These are phyloP conservation scores for Rhea pennata DNA, from an alignment of 2,113 vertebrate genomes.

Conservation along the genomic window DNA sequence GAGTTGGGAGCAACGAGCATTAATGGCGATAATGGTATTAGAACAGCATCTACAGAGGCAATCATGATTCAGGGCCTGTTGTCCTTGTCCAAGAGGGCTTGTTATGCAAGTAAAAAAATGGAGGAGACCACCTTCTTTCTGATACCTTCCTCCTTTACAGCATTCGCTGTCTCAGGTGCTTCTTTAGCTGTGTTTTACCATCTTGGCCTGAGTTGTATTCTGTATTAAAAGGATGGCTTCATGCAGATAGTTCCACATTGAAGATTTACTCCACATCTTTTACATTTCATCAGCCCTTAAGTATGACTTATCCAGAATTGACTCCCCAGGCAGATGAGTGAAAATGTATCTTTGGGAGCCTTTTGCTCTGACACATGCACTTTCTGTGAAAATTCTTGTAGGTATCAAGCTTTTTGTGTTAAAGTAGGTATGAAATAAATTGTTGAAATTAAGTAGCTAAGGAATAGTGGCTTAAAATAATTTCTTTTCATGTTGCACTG, in stretches of 20 bases:
- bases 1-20: slow-evolving; percentile 23
- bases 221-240: neutral
- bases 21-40: slow-evolving; percentile 27
- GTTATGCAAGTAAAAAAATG: slow-evolving; percentile 4
- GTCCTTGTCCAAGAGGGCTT: neutral
- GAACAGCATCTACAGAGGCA: slow-evolving; percentile 10
- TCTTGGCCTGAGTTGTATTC: neutral
- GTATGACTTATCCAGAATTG: neutral
- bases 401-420: neutral
- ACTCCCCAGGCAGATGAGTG: neutral
- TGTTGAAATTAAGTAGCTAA: slow-evolving; percentile 29
- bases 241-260: rapidly evolving
- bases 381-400: neutral
- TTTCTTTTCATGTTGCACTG: slow-evolving; percentile 9
- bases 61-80: neutral
- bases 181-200: neutral
- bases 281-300: neutral
- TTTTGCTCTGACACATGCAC: neutral
- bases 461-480: slow-evolving; percentile 16
- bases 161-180: neutral
- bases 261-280: neutral
- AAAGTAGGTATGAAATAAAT: slow-evolving; percentile 38
- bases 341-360: neutral
- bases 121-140: neutral
- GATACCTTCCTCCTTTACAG: neutral